Evolutionary conservation across 1,140 invertebrate genomes (phyloP), one percentile per base, ranked within the genome.

Genomic region (Pseudomyrmex cubaensis): DNA sequence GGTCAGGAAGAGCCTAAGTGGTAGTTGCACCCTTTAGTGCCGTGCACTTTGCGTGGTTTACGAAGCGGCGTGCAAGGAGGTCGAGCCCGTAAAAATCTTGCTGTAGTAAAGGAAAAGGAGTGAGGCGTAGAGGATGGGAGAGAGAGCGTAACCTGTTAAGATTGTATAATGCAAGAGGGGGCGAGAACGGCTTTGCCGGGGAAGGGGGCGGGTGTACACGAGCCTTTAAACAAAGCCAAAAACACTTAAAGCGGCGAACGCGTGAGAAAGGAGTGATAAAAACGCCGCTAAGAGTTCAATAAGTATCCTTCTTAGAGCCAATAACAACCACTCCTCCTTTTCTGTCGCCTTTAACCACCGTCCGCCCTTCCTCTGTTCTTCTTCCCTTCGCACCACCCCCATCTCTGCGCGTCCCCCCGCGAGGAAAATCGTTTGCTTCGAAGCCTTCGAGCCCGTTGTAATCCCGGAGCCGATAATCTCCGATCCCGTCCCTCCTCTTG

Each of bases 291-390:
- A 91, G 92, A 91, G 92, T 93, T 93, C 92, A 91, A 93, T 93
- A 93, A 94, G 93, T 93, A 93, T 93, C 89, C 92, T 93, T 83
- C 90, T 93, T 91, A 89, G 87, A 91, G 90, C 90, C 90, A 93
- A 93, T 93, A 93, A 93, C 88, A 83, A 67, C 69, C 80, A 67
- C 87, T 76, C 82, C 67, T 75, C 52, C 67, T 83, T 89, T 76
- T 87, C 83, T 59, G 62, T 77, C 86, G 83, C 66, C 80, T 44
- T 82, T 48, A 59, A 56, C 70, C 66, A 44, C 22, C 54, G 62
- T 75, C 83, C 62, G 67, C 86, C 85, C 54, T 84, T 82, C 77
- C 80, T 82, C 73, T 87, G 87, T 69, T 78, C 35, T 35, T 35
- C 35, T 35, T 35, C 85, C 62, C 86, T 87, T 86, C 78, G 56